A percentile compares a stretch with the other conserved stretches of the same genome.
phyloP scores from a whole-genome alignment of 1,140 invertebrate species.

The Dinothrombium tinctorium region DNA sequence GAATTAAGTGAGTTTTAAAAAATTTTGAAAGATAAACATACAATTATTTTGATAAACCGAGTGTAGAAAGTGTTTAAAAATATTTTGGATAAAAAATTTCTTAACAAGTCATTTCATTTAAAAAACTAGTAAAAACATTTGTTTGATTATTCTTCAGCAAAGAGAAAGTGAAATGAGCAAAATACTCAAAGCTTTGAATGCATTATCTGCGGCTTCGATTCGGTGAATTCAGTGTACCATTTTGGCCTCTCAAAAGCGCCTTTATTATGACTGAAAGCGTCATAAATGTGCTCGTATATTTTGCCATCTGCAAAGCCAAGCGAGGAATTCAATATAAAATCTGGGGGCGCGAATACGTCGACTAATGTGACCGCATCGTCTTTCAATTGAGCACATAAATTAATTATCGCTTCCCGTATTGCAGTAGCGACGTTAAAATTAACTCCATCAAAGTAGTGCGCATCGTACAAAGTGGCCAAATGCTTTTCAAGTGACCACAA shows the following conservation, averaged over 20 bases:
- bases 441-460: conserved; percentile 20
- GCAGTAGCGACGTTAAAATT: conserved; percentile 1
- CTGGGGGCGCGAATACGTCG: conserved; percentile 62
- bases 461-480: conserved; percentile 10
- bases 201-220: conserved; percentile 15
- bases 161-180: no score
- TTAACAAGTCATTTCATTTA: no score
- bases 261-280: conserved; percentile 20
- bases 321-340: conserved; percentile 56
- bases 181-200: no score
- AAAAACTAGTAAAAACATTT: no score
- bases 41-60: no score
- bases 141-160: no score
- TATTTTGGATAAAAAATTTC: no score
- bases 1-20: no score
- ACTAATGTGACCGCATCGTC: conserved; percentile 48
- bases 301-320: conserved; percentile 53
- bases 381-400: conserved; percentile 34
- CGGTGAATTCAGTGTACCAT: conserved; percentile 22
- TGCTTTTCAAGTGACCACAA: conserved; percentile 17
- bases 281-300: conserved; percentile 36
- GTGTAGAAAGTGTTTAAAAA: no score
- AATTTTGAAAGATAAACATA: no score
- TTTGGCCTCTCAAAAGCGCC: conserved; percentile 20
- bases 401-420: conserved; percentile 28